These are phyloP conservation scores for Agapornis canus DNA, from an alignment of 2,797 vertebrate species.

Conservation along the genomic window DNA sequence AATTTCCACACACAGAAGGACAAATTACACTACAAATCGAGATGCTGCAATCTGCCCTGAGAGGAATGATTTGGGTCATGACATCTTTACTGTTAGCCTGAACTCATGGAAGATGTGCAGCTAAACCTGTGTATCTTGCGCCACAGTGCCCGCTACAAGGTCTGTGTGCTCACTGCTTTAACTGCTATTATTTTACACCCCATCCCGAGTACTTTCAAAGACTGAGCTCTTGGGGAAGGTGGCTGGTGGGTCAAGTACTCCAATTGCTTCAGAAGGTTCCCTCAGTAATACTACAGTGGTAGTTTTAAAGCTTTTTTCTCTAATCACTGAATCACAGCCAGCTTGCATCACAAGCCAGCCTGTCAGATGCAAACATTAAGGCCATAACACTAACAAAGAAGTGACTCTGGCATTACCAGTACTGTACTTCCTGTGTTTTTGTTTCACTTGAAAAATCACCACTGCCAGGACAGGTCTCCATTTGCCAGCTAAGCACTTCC, in stretches of 20 bases:
- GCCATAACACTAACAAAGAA: neutral
- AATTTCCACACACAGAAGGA: neutral
- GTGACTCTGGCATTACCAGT: neutral
- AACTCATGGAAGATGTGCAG: neutral
- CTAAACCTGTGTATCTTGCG: neutral
- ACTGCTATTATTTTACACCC: neutral
- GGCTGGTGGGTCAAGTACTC: neutral
- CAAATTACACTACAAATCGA: neutral
- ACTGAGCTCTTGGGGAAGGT: neutral
- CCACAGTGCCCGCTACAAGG: neutral
- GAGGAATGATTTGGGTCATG: neutral
- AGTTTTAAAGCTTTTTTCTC: neutral
- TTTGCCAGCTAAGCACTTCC: slow-evolving; percentile 17
- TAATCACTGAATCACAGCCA: neutral
- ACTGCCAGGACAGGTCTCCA: neutral
- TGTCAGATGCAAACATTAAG: neutral
- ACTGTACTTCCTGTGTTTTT: slow-evolving; percentile 42
- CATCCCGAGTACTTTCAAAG: neutral
- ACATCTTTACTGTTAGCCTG: neutral
- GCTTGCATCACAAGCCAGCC: neutral
- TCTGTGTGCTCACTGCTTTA: neutral
- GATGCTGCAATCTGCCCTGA: neutral
- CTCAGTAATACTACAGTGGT: neutral
- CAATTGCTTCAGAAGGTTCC: neutral
- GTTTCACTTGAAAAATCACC: slow-evolving; percentile 20